Percentiles rank a stretch among this genome's conserved stretches.
These are phyloP conservation scores for Falco biarmicus DNA, from an alignment of 2,797 vertebrate species.

Conservation along the genomic window DNA sequence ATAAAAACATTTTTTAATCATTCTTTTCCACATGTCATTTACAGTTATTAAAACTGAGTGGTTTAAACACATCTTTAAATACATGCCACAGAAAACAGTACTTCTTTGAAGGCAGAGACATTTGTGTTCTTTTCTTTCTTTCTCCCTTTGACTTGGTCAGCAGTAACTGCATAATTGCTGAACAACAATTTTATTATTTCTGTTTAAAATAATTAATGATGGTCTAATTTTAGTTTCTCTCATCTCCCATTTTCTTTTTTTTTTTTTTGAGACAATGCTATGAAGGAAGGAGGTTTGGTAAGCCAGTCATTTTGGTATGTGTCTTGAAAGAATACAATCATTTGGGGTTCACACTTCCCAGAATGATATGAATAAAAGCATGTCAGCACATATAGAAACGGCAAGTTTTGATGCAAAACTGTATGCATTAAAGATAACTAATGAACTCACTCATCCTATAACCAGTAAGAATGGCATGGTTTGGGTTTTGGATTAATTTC, in stretches of 20 bases:
- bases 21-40: background rate
- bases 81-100: background rate
- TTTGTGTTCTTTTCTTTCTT: background rate
- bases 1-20: background rate
- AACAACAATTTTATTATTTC: background rate
- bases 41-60: background rate
- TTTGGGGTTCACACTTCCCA: background rate
- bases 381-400: background rate
- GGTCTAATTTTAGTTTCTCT: background rate
- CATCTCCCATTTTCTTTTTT: background rate
- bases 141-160: background rate
- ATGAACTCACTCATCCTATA: background rate
- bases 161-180: background rate
- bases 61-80: background rate
- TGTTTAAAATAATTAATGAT: background rate
- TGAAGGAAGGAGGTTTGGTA: no score
- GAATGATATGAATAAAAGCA: background rate
- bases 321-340: background rate
- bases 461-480: background rate
- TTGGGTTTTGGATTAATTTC: background rate
- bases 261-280: background rate
- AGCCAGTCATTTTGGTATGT: background rate
- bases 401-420: background rate
- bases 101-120: background rate
- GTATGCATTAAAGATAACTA: background rate